A percentile compares a stretch with the other conserved stretches of the same genome.
Conservation (phyloP, 2,888 invertebrate species). For the Hydrotaea diabolus region DNA sequence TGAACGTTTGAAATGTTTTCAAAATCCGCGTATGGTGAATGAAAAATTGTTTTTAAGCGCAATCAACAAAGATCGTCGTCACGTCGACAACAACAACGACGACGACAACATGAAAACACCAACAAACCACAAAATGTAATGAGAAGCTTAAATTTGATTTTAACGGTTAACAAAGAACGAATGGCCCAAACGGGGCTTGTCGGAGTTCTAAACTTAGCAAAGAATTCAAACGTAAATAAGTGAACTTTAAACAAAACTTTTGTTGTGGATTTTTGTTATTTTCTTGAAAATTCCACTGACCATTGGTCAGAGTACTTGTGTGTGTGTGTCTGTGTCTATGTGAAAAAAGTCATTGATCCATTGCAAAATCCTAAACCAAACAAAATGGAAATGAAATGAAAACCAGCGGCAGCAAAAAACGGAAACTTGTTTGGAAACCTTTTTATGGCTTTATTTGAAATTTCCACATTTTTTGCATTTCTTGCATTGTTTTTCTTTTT, state of each 20-base stretch:
- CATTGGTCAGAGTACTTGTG: neutral
- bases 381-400: constrained; percentile 18
- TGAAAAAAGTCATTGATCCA: constrained; percentile 37
- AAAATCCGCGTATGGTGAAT: neutral
- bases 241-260: neutral
- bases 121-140: constrained; percentile 15
- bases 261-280: neutral
- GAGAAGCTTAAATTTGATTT: constrained; percentile 24
- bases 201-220: neutral
- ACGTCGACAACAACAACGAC: neutral
- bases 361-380: constrained; percentile 21
- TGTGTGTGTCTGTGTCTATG: neutral
- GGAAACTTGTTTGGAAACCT: constrained; percentile 47
- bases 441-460: constrained; percentile 43
- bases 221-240: no score
- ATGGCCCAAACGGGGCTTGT: neutral
- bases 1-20: neutral
- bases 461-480: constrained; percentile 41
- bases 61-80: no score
- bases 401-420: neutral
- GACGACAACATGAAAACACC: neutral
- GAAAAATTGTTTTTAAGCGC: constrained; percentile 9
- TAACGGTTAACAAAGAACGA: constrained; percentile 14
- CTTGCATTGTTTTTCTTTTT: constrained; percentile 2
- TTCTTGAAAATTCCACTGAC: neutral